These are phyloP conservation scores for Petaurus breviceps DNA, from an alignment of 2,113 vertebrate species.

Conservation along the genomic window DNA sequence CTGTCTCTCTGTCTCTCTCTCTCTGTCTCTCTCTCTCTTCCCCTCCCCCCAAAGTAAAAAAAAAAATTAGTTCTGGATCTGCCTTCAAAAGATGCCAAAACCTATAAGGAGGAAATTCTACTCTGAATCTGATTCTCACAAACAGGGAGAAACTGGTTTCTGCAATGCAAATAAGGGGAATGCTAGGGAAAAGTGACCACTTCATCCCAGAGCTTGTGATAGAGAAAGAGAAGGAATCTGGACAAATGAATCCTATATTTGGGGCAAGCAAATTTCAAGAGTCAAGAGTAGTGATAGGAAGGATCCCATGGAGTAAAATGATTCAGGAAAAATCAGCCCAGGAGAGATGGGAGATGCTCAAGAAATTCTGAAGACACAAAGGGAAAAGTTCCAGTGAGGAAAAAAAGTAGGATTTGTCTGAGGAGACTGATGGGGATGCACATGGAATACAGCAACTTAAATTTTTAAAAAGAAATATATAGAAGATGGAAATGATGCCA, in stretches of 20 bases:
- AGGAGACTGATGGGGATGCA: background rate
- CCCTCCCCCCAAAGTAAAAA: background rate
- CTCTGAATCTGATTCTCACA: background rate
- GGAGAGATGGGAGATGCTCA: background rate
- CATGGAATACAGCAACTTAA: background rate
- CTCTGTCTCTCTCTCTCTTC: no score
- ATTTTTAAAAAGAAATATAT: background rate
- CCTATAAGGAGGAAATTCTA: background rate
- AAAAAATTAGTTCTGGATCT: background rate
- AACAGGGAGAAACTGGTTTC: background rate
- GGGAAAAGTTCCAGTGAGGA: background rate
- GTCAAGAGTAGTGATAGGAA: background rate
- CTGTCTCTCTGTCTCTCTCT: no score
- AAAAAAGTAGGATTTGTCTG: background rate
- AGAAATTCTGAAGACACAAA: background rate
- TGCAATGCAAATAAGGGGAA: background rate
- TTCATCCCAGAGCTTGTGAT: background rate
- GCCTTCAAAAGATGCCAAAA: background rate
- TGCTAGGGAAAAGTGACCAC: background rate
- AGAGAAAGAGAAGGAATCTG: background rate
- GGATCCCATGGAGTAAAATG: background rate
- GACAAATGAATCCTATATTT: background rate
- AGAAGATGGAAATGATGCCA: background rate
- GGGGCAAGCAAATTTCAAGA: background rate
- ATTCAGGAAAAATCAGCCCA: background rate